Evolutionary conservation across 2,888 invertebrate species (phyloP), one percentile per base, ranked within the genome.

Genomic region (Odontocerum albicorne): DNA sequence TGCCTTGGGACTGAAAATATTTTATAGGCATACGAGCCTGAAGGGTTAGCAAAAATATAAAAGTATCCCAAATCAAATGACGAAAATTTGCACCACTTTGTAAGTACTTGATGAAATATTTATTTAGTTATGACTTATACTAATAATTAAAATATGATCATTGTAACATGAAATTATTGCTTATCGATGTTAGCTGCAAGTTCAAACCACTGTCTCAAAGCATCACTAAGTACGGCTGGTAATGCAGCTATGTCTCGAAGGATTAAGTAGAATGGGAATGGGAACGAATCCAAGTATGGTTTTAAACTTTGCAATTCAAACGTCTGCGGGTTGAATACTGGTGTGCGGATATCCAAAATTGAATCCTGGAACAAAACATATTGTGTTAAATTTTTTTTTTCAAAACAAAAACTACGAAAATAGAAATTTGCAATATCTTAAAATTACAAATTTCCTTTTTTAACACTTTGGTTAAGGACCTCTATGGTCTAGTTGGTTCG

Each of bases 131-230:
- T 33, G n/a, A 8, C 3, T 33, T 33, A 3, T 12, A 33, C 13
- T 33, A 8, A 33, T 8, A 27, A 27, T 8, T 27, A 38, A 15
- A 12, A 17, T 17, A 38, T 10, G 4, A 38, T 38, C 4, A 38
- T 38, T 15, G 15, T 1, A 38, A 38, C 10, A 19, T 16, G 19
- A 7, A n/a, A 32, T 56, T 17, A 51, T n/a, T 56, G 56, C 32
- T 57, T 60, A 33, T 70, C 69, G 47, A 74, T 77, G 69, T 83
- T 85, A 13, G 88, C 88, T 10, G 96, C 92, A 57, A 98, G 76
- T 77, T 99, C 98, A 71, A 99, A 99, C 99, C 99, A 99, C 69
- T 99, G 98, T 54, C 97, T 77, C 58, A 99, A 79, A 1, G 98
- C 97, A 70, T 99, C 97, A 64, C 97, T 93, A 20, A 99, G 77